A percentile compares a stretch with the other conserved stretches of the same genome.
Evolutionary conservation across 1,140 invertebrate species (phyloP).

Genomic region (Wasmannia auropunctata): DNA sequence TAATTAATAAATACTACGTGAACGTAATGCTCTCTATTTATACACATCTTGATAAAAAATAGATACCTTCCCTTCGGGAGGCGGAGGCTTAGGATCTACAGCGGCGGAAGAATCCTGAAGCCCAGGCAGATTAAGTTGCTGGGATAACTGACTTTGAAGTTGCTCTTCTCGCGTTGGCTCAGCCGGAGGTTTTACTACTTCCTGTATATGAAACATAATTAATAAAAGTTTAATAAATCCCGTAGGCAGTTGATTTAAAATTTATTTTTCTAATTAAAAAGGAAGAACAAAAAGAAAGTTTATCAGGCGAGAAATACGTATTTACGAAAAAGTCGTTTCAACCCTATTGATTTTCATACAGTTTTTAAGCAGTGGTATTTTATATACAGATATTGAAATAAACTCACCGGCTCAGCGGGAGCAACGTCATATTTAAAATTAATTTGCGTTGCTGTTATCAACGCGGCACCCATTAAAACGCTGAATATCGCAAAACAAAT

Average conservation of each 20-base stretch:
- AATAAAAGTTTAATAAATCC: background rate
- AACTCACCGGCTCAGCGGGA: slow-evolving; percentile 77
- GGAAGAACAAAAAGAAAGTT: background rate
- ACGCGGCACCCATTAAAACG: slow-evolving; percentile 97
- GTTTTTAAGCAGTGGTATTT: background rate
- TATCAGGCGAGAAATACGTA: background rate
- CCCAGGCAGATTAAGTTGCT: slow-evolving; percentile 92
- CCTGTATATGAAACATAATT: slow-evolving; percentile 68
- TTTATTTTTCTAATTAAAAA: background rate
- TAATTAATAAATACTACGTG: background rate
- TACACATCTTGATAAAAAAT: background rate
- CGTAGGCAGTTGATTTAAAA: background rate
- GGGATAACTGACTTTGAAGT: slow-evolving; percentile 92
- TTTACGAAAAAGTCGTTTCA: background rate
- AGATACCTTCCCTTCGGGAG: slow-evolving; percentile 86
- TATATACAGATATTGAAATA: slow-evolving; percentile 1
- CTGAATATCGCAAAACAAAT: slow-evolving; percentile 99
- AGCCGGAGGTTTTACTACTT: slow-evolving; percentile 82
- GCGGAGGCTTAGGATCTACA: slow-evolving; percentile 77
- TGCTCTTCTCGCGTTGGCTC: slow-evolving; percentile 89
- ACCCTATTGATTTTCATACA: background rate
- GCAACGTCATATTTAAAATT: slow-evolving; percentile 91
- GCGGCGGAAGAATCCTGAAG: slow-evolving; percentile 88
- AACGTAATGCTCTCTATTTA: background rate
- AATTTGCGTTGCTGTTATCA: slow-evolving; percentile 96